A percentile compares a stretch with the other conserved stretches of the same genome.
Evolutionary conservation across 2,797 vertebrate species (phyloP).

Genomic region (Pipistrellus pipistrellus): DNA sequence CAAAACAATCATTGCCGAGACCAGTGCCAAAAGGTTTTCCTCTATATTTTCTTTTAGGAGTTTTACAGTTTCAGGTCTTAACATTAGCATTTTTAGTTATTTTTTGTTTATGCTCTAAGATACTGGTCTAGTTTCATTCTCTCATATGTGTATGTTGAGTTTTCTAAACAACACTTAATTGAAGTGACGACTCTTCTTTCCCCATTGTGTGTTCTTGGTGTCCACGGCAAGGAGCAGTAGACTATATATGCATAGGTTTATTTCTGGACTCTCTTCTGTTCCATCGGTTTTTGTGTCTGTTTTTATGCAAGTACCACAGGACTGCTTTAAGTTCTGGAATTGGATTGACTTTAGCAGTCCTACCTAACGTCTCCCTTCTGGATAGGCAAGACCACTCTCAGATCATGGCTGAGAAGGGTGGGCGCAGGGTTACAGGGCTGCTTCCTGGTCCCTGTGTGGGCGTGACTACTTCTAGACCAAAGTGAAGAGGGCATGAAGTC

Average conservation of each 20-base stretch:
- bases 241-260: background rate
- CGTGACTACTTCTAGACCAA: background rate
- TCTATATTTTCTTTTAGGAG: background rate
- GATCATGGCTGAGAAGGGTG: background rate
- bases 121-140: background rate
- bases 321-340: background rate
- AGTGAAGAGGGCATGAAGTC: background rate
- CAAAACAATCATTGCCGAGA: background rate
- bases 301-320: background rate
- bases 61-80: constrained; percentile 11
- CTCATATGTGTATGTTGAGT: background rate
- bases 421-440: background rate
- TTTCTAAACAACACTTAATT: background rate
- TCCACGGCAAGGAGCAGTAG: background rate
- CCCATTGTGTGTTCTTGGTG: background rate
- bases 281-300: background rate
- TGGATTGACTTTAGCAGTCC: background rate
- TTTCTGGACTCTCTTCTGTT: background rate
- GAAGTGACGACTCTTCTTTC: background rate
- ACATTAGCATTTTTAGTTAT: background rate
- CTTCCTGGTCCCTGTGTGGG: background rate
- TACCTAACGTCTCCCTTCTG: background rate
- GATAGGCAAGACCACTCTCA: background rate
- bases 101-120: background rate
- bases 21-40: background rate